Base-by-base conservation (phyloP, 2,888 invertebrate genomes). In the Tyria jacobaeae region DNA sequence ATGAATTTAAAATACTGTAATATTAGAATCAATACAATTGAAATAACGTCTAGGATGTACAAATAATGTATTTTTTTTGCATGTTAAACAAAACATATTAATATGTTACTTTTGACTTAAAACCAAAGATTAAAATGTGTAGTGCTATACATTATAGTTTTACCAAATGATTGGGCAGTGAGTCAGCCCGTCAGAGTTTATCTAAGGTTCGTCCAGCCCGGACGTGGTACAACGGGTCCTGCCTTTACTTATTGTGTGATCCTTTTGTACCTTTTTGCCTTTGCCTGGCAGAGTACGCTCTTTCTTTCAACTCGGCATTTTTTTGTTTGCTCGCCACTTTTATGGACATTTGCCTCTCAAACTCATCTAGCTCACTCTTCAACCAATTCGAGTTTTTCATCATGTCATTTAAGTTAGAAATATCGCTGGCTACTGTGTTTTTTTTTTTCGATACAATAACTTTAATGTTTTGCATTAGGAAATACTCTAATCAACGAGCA, bases 301-400 rank as follows among this genome's bases (percentile, higher is more conserved):
- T 88, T 88, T 86, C 84, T 86, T 86, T 83, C 79, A 80, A 78
- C 78, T 82, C 76, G 79, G 79, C 78, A 82, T 87, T 85, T 88
- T 89, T 89, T 89, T 86, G 84, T 88, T 88, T 84, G 79, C 76
- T 83, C 73, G 68, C 83, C 82, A 85, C 87, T 85, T 85, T 81
- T 83, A 76, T 84, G 84, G 86, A 89, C 85, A 87, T 89, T 90
- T 88, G 86, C 86, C 82, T 86, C 79, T 82, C 82, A 82, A 83
- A 81, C 82, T 84, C 81, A 81, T 79, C 80, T 80, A 82, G 77
- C 76, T 77, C 72, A 77, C 72, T 79, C 75, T 78, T 75, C 70
- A 69, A 75, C 70, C 71, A 73, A 71, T 78, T 75, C 67, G 74
- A 82, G 79, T 75, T 76, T 76, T 73, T 72, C 73, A 76, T 82